A percentile compares a stretch with the other conserved stretches of the same genome.
These are phyloP conservation scores for Platysternon megacephalum DNA, from an alignment of 2,113 vertebrate genomes.

Conservation along the genomic window DNA sequence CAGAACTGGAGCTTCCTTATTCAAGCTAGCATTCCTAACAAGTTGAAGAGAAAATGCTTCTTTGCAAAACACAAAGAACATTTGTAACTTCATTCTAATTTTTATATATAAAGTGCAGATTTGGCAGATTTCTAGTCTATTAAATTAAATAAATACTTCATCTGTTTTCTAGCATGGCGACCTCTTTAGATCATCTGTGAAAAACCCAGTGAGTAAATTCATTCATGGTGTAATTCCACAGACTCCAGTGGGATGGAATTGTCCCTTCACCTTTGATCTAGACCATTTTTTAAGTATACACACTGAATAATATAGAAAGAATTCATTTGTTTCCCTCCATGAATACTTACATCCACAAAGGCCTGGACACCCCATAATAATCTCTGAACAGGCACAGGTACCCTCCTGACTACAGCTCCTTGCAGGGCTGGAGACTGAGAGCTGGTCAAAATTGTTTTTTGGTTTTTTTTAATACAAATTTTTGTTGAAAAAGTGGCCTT, in stretches of 20 bases:
- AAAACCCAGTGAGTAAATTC: neutral
- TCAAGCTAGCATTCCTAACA: neutral
- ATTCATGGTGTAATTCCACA: neutral
- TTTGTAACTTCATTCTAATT: neutral
- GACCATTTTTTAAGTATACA: fast-evolving
- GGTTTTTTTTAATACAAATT: neutral
- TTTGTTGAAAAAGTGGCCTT: neutral
- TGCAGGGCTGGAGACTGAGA: fast-evolving
- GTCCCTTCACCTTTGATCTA: neutral
- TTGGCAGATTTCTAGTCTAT: neutral
- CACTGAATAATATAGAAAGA: neutral
- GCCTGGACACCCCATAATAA: neutral
- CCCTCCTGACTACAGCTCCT: neutral
- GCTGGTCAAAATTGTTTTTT: neutral
- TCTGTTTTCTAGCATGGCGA: slow-evolving; percentile 24
- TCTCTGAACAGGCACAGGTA: fast-evolving
- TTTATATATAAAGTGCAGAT: neutral
- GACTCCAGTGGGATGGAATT: fast-evolving
- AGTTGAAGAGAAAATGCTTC: neutral
- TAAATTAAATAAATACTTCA: slow-evolving; percentile 21
- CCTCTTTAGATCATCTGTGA: slow-evolving; percentile 20
- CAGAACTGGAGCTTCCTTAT: neutral
- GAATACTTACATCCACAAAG: neutral
- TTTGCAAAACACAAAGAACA: neutral
- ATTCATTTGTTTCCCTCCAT: neutral